Percentiles rank a stretch among this genome's conserved stretches.
Conservation (phyloP, 2,888 invertebrate species). For the Drosophila macrospina region DNA sequence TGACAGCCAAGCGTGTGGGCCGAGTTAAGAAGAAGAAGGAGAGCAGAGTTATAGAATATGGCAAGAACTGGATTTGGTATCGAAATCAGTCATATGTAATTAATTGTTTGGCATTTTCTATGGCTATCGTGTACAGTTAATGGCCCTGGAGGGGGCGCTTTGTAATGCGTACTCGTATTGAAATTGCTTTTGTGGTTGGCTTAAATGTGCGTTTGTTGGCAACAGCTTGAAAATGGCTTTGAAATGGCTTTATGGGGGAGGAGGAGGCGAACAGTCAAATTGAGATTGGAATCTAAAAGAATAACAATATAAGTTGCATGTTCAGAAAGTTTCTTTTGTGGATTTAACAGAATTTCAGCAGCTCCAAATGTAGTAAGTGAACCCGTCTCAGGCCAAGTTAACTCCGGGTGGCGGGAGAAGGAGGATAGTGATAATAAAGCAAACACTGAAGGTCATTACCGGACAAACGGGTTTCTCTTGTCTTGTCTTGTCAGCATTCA, state of each 20-base stretch:
- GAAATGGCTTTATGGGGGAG: no score
- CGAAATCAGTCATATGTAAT: slow-evolving; percentile 52
- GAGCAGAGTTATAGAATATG: not conserved
- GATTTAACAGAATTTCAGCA: slow-evolving; percentile 50
- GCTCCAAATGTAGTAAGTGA: slow-evolving; percentile 44
- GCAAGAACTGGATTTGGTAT: slow-evolving; percentile 44
- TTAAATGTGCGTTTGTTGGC: slow-evolving; percentile 22
- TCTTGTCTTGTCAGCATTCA: slow-evolving; percentile 34
- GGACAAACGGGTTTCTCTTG: slow-evolving; percentile 75
- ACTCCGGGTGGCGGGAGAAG: not conserved
- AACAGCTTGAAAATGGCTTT: slow-evolving; percentile 20
- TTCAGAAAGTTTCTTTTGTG: slow-evolving; percentile 59
- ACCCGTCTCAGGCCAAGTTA: slow-evolving; percentile 14
- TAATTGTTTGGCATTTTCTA: slow-evolving; percentile 48
- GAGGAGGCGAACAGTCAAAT: slow-evolving; percentile 7
- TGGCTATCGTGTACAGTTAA: slow-evolving; percentile 47
- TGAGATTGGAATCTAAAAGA: slow-evolving; percentile 20
- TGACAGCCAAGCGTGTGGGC: slow-evolving; percentile 30
- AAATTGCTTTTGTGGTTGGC: slow-evolving; percentile 29
- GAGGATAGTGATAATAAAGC: slow-evolving; percentile 54
- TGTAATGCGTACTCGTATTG: slow-evolving; percentile 3
- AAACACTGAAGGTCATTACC: slow-evolving; percentile 80
- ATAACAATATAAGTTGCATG: slow-evolving; percentile 47
- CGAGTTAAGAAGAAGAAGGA: not conserved
- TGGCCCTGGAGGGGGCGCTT: slow-evolving; percentile 21